Base-by-base conservation (phyloP, 2,113 vertebrate species). In the Etheostoma cragini region DNA sequence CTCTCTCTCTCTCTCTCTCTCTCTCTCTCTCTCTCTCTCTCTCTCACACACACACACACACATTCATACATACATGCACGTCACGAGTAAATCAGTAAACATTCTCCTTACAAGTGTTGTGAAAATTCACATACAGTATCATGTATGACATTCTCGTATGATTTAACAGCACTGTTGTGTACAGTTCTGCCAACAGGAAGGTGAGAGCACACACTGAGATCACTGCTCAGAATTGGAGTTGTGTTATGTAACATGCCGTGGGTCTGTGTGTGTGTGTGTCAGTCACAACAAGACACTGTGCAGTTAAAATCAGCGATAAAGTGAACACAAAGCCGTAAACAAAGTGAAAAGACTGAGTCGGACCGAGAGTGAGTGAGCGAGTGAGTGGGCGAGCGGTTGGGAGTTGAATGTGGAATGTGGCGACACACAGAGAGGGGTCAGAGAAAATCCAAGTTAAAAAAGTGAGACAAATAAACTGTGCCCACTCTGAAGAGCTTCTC, bases 371-470 rank as follows among this genome's bases (percentile, higher is more conserved):
- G 88, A 82, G 90, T 90, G 89, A 79, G 89, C 67, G 90, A 88
- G 86, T 53, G 88, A 82, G 90, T 91, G 89, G 81, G 89, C 70
- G 90, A 88, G 86, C 19, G 10, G 64, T 30, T 76, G 75, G 76
- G 81, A 86, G 88, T 2, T 87, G 83, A 81, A 86, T 80, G 89
- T 80, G 88, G 89, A 92, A 93, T 92, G 84, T 89, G 87, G 67
- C 65, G 58, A 62, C 72, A 84, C 74, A 52, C 61, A 65, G 72
- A 85, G 54, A 80, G 67, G 53, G 81, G 68, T 88, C 82, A 88
- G 72, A 77, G 71, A 81, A 1, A 64, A 76, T 70, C 4, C 24
- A 57, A 73, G 63, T 64, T 8, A 19, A 70, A 63, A 53, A 64
- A 72, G 49, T 68, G 69, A 85, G 71, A 62, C 45, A 78, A 62